Evolutionary conservation across 2,888 invertebrate species (phyloP).

Genomic region (Phrixothrix hirtus): DNA sequence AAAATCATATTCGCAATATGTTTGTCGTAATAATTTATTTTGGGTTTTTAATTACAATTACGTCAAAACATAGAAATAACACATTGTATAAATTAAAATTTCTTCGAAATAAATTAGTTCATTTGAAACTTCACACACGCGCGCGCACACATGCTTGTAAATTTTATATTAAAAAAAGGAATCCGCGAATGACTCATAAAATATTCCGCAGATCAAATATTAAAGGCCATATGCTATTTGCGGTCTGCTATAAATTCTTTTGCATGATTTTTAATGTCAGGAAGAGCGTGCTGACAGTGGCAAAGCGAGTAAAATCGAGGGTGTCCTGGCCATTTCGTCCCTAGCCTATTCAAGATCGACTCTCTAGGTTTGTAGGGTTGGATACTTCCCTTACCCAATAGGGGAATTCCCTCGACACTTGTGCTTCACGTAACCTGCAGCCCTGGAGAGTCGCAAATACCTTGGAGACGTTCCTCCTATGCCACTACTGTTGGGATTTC

Average conservation of each 20-base stretch:
- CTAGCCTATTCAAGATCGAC: conserved; percentile 15
- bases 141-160: background rate
- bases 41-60: no score
- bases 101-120: no score
- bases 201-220: background rate
- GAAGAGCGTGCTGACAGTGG: conserved; percentile 4
- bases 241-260: conserved; percentile 12
- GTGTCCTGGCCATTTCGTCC: conserved; percentile 16
- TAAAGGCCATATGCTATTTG: conserved; percentile 5
- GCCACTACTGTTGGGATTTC: conserved; percentile 9
- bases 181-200: conserved; percentile 1
- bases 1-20: no score
- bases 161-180: background rate
- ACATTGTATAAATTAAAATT: no score
- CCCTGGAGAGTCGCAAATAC: conserved; percentile 18
- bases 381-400: conserved; percentile 14
- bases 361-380: conserved; percentile 8
- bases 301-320: conserved; percentile 15
- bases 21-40: no score
- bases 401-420: conserved; percentile 16
- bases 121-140: no score
- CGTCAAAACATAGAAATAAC: no score
- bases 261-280: background rate
- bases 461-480: conserved; percentile 13
- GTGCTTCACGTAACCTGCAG: conserved; percentile 20